These are phyloP conservation scores for Anas platyrhynchos DNA, from an alignment of 2,113 vertebrate genomes.

Conservation along the genomic window DNA sequence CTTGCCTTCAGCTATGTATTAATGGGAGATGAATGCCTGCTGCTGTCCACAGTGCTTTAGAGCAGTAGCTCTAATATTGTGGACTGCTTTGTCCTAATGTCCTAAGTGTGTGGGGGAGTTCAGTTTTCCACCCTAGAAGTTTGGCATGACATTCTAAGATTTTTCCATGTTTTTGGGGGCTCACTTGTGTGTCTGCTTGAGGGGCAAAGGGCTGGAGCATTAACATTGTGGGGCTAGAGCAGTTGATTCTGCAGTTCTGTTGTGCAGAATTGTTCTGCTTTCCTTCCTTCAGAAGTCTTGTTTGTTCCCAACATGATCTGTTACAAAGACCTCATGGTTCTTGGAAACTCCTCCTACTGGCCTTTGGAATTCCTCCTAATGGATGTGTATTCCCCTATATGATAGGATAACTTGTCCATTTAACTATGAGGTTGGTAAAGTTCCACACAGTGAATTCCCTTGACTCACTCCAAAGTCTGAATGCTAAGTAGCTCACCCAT, in stretches of 20 bases:
- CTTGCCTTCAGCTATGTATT: fast-evolving
- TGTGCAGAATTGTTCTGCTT: neutral
- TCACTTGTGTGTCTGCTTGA: neutral
- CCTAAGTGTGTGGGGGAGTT: neutral
- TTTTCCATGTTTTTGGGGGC: neutral
- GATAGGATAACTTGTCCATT: neutral
- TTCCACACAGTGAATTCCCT: neutral
- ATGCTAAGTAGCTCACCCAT: neutral
- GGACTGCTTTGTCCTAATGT: no score
- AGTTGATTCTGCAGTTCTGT: neutral
- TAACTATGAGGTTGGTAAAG: neutral
- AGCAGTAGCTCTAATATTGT: neutral
- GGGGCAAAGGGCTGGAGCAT: neutral
- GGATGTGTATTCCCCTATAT: neutral
- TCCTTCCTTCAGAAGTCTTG: neutral
- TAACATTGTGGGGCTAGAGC: fast-evolving
- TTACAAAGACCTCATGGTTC: neutral
- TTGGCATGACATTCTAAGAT: neutral
- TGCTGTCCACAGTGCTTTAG: fast-evolving
- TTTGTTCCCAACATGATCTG: neutral
- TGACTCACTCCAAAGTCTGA: neutral
- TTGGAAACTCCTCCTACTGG: neutral
- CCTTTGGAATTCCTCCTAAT: neutral
- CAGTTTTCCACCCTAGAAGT: neutral
- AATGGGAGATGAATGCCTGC: no score